Conservation (phyloP, 2,888 invertebrate genomes). For the Lithophane socia region DNA sequence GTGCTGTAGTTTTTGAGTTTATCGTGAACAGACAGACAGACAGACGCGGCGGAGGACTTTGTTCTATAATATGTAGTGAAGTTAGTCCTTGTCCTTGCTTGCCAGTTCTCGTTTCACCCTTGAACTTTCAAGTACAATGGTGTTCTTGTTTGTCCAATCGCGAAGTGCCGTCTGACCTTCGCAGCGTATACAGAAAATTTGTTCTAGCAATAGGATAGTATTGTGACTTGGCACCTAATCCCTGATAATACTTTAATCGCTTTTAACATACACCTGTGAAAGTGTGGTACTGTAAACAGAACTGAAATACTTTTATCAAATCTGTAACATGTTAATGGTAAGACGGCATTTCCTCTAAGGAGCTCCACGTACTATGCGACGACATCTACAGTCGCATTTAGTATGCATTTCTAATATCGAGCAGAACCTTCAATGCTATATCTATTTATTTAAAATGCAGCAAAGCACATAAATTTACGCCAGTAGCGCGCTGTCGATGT, state of each 20-base stretch:
- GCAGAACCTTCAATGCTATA: not conserved
- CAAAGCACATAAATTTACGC: not conserved
- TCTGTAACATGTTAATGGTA: not conserved
- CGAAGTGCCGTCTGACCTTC: conserved; percentile 8
- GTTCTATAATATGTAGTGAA: too few species aligned
- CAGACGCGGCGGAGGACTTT: too few species aligned
- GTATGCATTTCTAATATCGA: not conserved
- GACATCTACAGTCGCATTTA: not conserved
- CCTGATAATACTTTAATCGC: conserved; percentile 27
- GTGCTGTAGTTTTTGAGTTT: too few species aligned
- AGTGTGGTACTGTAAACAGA: not conserved
- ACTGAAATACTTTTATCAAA: not conserved
- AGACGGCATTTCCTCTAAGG: not conserved
- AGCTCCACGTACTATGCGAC: not conserved
- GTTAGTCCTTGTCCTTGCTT: conserved; percentile 1
- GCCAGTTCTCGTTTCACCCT: conserved; percentile 10
- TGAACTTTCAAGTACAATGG: conserved; percentile 29
- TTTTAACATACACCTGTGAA: not conserved
- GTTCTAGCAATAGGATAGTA: not conserved
- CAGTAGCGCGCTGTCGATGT: not conserved
- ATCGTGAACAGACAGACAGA: too few species aligned
- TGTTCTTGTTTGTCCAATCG: conserved; percentile 8
- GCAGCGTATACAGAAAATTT: not conserved
- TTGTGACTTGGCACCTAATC: not conserved
- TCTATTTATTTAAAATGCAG: not conserved